Conservation (phyloP, 1,140 invertebrate genomes). For the Trichonephila clavata region DNA sequence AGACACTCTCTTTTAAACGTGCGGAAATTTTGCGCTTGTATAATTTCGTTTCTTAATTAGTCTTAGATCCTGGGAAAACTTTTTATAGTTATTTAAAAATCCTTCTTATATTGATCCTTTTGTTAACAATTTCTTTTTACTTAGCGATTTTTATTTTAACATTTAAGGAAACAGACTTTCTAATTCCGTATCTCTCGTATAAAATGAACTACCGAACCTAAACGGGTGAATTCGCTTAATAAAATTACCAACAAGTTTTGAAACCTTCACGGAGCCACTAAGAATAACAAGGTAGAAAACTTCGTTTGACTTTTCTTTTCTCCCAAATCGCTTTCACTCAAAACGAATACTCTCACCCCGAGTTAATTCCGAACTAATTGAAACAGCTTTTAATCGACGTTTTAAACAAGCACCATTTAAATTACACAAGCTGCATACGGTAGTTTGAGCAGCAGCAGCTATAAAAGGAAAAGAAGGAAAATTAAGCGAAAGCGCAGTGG, state of each 20-base stretch:
- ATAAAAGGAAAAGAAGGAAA: background rate
- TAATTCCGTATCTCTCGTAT: no score
- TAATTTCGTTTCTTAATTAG: no score
- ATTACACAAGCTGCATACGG: background rate
- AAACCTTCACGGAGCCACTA: background rate
- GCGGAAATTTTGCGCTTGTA: no score
- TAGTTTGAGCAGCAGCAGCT: background rate
- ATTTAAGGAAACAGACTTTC: no score
- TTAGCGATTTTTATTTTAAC: no score
- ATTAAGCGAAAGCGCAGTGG: background rate
- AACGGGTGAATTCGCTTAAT: slow-evolving; percentile 6
- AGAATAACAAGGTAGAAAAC: background rate
- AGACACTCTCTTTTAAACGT: no score
- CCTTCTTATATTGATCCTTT: no score
- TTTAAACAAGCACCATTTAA: slow-evolving; percentile 69
- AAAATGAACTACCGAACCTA: background rate
- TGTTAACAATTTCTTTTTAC: no score
- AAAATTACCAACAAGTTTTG: slow-evolving; percentile 1
- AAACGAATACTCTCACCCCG: background rate
- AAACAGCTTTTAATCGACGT: slow-evolving; percentile 69
- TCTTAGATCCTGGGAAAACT: no score
- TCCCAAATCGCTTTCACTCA: slow-evolving; percentile 21
- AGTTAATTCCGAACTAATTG: slow-evolving; percentile 73
- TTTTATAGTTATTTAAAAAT: no score
- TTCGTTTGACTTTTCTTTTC: background rate